These are phyloP conservation scores for Amphiprion ocellaris DNA, from an alignment of 2,113 vertebrate species.

Conservation along the genomic window DNA sequence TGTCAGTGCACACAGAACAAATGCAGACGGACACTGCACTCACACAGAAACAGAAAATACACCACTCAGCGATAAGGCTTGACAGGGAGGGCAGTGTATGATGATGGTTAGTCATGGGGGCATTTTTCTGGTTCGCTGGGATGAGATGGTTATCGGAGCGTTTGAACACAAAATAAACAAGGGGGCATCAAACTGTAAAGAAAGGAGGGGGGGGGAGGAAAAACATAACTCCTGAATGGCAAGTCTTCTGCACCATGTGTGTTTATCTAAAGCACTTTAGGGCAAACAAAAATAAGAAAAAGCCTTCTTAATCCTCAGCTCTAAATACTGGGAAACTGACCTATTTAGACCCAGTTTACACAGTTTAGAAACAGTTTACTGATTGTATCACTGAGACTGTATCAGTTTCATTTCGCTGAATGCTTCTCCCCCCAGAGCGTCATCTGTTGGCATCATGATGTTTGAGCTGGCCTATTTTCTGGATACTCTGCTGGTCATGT, in stretches of 20 bases:
- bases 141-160: constrained; percentile 27
- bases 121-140: constrained; percentile 44
- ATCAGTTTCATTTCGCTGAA: constrained; percentile 1
- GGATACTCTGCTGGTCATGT: constrained; percentile 77
- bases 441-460: constrained; percentile 78
- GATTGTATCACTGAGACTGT: constrained; percentile 6
- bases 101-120: background rate
- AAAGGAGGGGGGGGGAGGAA: background rate
- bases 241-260: background rate
- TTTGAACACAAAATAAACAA: constrained; percentile 14
- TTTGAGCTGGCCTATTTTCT: constrained; percentile 84
- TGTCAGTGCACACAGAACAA: constrained; percentile 22
- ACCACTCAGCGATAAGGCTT: background rate
- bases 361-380: background rate
- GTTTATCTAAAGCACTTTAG: background rate
- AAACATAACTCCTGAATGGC: background rate
- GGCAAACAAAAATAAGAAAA: background rate
- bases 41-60: constrained; percentile 25
- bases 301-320: background rate
- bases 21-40: constrained; percentile 11
- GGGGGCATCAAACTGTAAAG: too few species aligned
- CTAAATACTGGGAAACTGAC: constrained; percentile 2
- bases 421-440: constrained; percentile 66
- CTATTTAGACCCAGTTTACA: constrained; percentile 12
- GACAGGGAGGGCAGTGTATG: constrained; percentile 5